Conservation (phyloP, 2,888 invertebrate genomes). For the Pyrgus malvae region DNA sequence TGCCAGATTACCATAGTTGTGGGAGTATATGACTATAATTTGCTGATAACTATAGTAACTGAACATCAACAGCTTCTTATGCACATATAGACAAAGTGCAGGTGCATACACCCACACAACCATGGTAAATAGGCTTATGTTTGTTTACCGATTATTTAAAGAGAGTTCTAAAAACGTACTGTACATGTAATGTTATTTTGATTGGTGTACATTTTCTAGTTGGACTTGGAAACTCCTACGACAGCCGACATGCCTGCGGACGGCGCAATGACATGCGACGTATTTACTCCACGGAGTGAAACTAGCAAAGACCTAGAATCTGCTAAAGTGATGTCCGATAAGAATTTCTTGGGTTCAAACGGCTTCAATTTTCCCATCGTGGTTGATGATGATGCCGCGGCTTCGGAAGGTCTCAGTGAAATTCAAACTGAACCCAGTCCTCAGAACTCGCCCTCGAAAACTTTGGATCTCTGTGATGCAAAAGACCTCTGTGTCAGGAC, state of each 20-base stretch:
- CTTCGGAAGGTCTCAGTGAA: slow-evolving; percentile 46
- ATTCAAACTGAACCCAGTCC: slow-evolving; percentile 43
- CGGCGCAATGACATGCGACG: slow-evolving; percentile 55
- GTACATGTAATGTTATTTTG: too few relatives aligned
- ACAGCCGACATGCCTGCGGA: slow-evolving; percentile 71
- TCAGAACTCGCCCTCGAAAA: slow-evolving; percentile 54
- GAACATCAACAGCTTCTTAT: too few relatives aligned
- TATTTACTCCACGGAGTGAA: slow-evolving; percentile 62
- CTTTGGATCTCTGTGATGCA: slow-evolving; percentile 33
- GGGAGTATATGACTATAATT: too few relatives aligned
- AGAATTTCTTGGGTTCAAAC: slow-evolving; percentile 57
- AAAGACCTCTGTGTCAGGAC: slow-evolving; percentile 40
- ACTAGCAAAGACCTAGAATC: slow-evolving; percentile 51
- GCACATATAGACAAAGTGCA: too few relatives aligned
- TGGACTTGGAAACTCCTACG: slow-evolving; percentile 76
- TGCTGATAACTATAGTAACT: too few relatives aligned
- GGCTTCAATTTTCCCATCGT: slow-evolving; percentile 71
- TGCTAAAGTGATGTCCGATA: slow-evolving; percentile 47
- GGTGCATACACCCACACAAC: too few relatives aligned
- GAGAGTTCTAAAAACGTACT: too few relatives aligned
- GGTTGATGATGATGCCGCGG: slow-evolving; percentile 57
- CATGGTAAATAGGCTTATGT: too few relatives aligned
- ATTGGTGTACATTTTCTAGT: slow-evolving; percentile 57
- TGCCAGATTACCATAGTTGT: too few relatives aligned
- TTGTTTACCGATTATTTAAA: too few relatives aligned